A percentile compares a stretch with the other conserved stretches of the same genome.
Evolutionary conservation across 2,797 vertebrate species (phyloP).

Genomic region (Coregonus sp.): DNA sequence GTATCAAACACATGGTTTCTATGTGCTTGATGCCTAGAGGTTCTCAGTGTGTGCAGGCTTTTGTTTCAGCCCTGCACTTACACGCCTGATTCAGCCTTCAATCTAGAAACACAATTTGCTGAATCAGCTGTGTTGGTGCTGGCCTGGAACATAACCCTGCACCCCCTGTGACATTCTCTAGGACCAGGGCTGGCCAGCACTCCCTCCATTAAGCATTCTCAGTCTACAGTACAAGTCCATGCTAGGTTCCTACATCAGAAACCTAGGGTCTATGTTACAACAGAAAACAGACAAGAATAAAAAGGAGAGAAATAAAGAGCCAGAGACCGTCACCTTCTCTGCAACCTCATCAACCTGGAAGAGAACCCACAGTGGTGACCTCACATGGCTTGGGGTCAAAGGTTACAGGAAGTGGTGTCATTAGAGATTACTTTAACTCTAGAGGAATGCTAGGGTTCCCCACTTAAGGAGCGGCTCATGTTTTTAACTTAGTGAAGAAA

Average conservation of each 20-base stretch:
- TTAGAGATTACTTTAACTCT: not conserved
- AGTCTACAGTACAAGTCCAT: constrained; percentile 69
- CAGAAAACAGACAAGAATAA: constrained; percentile 58
- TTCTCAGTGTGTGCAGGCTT: constrained; percentile 49
- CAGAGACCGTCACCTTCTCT: constrained; percentile 84
- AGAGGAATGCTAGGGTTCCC: not conserved
- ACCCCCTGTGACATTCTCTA: constrained; percentile 36
- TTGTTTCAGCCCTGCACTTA: constrained; percentile 26
- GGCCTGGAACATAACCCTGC: constrained; percentile 57
- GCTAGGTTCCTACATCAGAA: constrained; percentile 71
- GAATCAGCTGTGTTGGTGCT: constrained; percentile 30
- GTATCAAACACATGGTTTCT: too few species aligned
- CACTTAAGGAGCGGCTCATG: not conserved
- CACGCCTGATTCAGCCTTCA: constrained; percentile 7
- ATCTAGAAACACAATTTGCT: not conserved
- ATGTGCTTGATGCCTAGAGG: too few species aligned
- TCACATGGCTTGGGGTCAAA: constrained; percentile 50
- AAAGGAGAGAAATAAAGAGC: constrained; percentile 70
- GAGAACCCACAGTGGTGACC: constrained; percentile 77
- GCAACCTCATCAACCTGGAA: constrained; percentile 88
- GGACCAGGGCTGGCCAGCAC: constrained; percentile 38
- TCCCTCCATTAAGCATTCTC: constrained; percentile 48
- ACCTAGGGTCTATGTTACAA: constrained; percentile 71
- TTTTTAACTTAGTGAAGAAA: not conserved
- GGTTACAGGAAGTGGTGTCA: constrained; percentile 32